Conservation (phyloP, 2,797 vertebrate species). For the Pseudochirops cupreus region DNA sequence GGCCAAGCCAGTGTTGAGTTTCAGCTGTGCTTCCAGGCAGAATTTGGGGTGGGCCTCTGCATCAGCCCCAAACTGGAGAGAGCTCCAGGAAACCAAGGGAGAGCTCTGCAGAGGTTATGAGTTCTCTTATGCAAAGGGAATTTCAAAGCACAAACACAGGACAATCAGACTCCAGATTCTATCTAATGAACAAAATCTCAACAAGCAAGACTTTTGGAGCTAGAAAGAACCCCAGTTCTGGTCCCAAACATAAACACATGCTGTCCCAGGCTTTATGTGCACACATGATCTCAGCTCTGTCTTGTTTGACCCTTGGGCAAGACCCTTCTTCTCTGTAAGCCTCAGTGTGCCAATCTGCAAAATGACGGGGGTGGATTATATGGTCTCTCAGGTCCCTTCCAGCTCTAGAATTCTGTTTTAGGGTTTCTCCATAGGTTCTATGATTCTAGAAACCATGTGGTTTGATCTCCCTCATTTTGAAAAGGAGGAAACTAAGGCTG, state of each 20-base stretch:
- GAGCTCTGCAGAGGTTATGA: neutral
- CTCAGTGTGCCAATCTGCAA: neutral
- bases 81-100: neutral
- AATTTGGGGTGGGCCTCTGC: neutral
- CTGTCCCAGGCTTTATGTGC: neutral
- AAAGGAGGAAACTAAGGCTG: neutral
- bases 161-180: neutral
- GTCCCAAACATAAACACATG: neutral
- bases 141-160: neutral
- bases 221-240: neutral
- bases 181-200: neutral
- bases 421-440: neutral
- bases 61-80: neutral
- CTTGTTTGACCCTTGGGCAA: neutral
- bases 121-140: neutral
- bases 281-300: neutral
- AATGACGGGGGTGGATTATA: neutral
- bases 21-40: neutral
- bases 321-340: neutral
- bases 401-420: neutral
- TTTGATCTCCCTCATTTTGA: neutral
- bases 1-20: constrained; percentile 20
- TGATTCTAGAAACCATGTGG: neutral
- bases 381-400: neutral
- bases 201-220: neutral